Evolutionary conservation across 2,888 invertebrate genomes (phyloP), one percentile per base, ranked within the genome.

Genomic region (Eristalinus sepulchralis): DNA sequence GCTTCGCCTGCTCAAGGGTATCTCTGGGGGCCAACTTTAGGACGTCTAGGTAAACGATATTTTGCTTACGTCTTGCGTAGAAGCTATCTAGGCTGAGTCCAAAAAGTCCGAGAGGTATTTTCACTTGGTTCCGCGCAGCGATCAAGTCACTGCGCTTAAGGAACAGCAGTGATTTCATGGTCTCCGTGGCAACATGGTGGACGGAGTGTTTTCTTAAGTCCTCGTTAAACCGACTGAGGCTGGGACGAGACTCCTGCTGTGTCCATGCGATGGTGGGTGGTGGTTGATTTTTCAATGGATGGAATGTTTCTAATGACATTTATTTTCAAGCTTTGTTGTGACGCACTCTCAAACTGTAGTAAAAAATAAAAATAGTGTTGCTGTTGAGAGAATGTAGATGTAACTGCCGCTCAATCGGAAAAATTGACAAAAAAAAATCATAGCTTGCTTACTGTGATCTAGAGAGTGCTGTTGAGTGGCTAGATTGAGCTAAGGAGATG

Each of bases 31-130:
- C n/a, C 60, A 71, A 10, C 20, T 36, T 11, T 2, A 71, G 17
- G 0, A 71, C 71, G 17, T 60, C 71, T 1, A 71, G n/a, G 59
- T 71, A 71, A 13, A 71, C 39, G 6, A 33, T 60, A 5, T 71
- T 59, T 1, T 36, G 31, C 24, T 27, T 5, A 0, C 71, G 60
- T 24, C 71, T 33, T 8, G 13, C 17, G 34, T 27, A 60, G 24
- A 71, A 71, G 39, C 59, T 22, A 1, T 60, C 27, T 24, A 59
- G 31, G 36, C 27, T 71, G 2, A 59, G 22, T 2, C 71, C 71
- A 13, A 71, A 71, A 10, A 71, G 17, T 17, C 71, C 71, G 6
- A 55, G 27, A 0, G 71, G 71, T 13, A 71, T 31, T 0, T 59
- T 39, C 1, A 71, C 22, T 6, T 9, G 20, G 59, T 10, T 24